phyloP scores from a whole-genome alignment of 2,113 vertebrate species.

The Podarcis raffonei region DNA sequence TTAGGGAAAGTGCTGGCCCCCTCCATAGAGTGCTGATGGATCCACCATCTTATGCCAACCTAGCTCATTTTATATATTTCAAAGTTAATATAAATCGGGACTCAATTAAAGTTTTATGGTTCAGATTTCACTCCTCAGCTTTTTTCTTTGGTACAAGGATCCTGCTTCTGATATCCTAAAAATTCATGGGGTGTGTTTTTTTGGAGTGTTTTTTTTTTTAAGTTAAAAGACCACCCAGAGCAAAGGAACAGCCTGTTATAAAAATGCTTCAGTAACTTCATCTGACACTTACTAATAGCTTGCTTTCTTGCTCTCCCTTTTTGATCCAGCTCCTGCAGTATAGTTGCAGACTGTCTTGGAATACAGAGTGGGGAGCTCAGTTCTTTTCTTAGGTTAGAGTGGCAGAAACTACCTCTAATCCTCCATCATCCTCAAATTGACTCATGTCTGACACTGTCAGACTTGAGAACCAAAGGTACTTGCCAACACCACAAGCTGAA shows the following conservation, averaged over 20 bases:
- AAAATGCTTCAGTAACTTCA: constrained; percentile 40
- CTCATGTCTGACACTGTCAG: constrained; percentile 46
- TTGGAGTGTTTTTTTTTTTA: background rate
- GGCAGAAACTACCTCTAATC: constrained; percentile 57
- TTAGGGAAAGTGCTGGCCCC: too few species aligned
- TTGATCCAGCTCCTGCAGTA: constrained; percentile 30
- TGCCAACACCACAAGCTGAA: constrained; percentile 24
- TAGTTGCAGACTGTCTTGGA: constrained; percentile 31
- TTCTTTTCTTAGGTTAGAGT: constrained; percentile 36
- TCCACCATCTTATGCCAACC: background rate
- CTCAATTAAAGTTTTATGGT: background rate
- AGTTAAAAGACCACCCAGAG: background rate
- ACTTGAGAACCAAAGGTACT: constrained; percentile 16
- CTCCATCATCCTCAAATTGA: constrained; percentile 50
- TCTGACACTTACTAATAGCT: constrained; percentile 37
- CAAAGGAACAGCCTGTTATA: background rate
- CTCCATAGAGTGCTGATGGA: too few species aligned
- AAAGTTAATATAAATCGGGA: background rate
- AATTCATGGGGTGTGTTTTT: background rate
- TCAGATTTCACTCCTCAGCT: background rate
- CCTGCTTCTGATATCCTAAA: background rate
- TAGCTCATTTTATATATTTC: background rate
- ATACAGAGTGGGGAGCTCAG: constrained; percentile 42
- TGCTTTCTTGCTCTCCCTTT: constrained; percentile 22
- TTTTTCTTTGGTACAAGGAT: background rate